Evolutionary conservation across 2,113 vertebrate genomes (phyloP).

Genomic region (Alligator mississippiensis): DNA sequence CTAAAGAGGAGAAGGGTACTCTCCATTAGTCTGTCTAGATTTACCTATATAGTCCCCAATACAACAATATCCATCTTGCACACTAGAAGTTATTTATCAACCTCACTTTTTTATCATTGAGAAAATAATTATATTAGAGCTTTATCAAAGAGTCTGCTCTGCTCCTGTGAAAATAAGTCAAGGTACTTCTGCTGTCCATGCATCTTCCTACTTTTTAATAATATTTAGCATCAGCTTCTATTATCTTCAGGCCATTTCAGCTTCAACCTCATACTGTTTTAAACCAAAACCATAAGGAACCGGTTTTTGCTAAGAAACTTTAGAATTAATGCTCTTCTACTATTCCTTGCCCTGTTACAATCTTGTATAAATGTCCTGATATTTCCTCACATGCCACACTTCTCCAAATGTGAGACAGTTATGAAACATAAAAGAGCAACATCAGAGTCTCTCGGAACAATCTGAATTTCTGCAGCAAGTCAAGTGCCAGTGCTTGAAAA

Average conservation of each 20-base stretch:
- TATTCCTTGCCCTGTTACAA: slow-evolving; percentile 20
- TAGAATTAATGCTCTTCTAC: slow-evolving; percentile 14
- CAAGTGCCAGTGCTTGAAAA: slow-evolving; percentile 2
- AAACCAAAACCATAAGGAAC: slow-evolving; percentile 10
- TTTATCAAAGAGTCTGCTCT: background rate
- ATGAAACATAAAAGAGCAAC: slow-evolving; percentile 25
- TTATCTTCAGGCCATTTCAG: background rate
- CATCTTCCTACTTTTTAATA: background rate
- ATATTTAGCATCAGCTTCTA: background rate
- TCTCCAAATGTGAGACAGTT: slow-evolving; percentile 8
- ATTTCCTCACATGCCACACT: slow-evolving; percentile 1
- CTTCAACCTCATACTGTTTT: background rate
- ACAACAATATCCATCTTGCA: background rate
- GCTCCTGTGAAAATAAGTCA: background rate
- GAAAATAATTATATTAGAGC: too few species aligned
- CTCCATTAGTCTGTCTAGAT: background rate
- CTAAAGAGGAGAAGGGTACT: background rate
- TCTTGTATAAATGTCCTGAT: background rate
- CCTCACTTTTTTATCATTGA: too few species aligned
- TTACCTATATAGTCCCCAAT: background rate
- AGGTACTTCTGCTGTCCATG: background rate
- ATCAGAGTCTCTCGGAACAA: slow-evolving; percentile 30
- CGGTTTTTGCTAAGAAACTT: background rate
- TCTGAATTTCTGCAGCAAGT: background rate
- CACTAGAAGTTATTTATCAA: background rate